A percentile compares a stretch with the other conserved stretches of the same genome.
These are phyloP conservation scores for Puffinus mauretanicus DNA, from an alignment of 2,113 vertebrate species.

Conservation along the genomic window DNA sequence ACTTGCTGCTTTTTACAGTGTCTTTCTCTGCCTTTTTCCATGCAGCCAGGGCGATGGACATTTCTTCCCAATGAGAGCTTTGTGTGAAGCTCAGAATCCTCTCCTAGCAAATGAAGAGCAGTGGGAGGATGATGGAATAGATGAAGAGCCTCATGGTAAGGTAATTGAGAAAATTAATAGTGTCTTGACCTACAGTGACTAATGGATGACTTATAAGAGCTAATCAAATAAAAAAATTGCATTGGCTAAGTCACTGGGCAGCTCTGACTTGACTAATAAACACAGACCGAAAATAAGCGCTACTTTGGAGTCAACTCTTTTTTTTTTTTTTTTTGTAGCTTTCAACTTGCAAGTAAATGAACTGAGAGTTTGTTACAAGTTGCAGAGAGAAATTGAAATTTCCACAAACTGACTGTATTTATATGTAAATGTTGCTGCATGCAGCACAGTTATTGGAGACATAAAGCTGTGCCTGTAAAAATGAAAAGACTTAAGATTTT, in stretches of 20 bases:
- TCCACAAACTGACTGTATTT: not conserved
- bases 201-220: not conserved
- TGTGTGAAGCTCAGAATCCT: slow-evolving; percentile 86
- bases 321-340: not conserved
- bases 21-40: not conserved
- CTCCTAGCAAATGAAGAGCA: slow-evolving; percentile 86
- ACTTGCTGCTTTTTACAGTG: not conserved
- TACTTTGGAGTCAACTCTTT: not conserved
- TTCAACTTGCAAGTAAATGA: not conserved
- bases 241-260: not conserved
- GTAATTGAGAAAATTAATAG: not conserved
- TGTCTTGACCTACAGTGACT: not conserved
- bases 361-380: not conserved
- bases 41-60: slow-evolving; percentile 91
- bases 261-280: not conserved
- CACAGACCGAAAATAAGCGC: not conserved
- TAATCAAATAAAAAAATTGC: not conserved
- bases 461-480: not conserved
- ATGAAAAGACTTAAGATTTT: not conserved
- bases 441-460: not conserved
- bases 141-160: slow-evolving; percentile 86
- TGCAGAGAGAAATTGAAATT: not conserved
- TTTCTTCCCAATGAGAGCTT: slow-evolving; percentile 86
- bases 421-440: not conserved
- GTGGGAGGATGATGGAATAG: slow-evolving; percentile 87